phyloP scores from a whole-genome alignment of 2,888 invertebrate species.

The Ethmia dodecea region DNA sequence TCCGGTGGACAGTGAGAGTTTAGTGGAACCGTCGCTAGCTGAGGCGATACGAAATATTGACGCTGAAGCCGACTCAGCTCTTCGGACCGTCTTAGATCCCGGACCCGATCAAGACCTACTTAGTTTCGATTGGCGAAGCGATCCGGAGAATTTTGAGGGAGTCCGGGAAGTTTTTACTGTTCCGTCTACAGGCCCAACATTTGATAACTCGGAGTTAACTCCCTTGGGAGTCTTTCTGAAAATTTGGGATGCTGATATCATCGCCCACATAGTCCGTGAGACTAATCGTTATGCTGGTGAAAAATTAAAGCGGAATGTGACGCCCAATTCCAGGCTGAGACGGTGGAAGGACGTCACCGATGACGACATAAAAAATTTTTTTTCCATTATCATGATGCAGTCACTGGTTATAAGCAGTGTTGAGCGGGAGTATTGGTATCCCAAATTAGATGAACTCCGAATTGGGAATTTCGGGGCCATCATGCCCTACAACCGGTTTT shows the following conservation, averaged over 20 bases:
- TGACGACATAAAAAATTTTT: neutral
- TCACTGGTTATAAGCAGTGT: neutral
- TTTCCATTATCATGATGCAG: neutral
- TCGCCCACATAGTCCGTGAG: constrained; percentile 13
- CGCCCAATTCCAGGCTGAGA: neutral
- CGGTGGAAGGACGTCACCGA: neutral
- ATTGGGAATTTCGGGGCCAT: neutral
- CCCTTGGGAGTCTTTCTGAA: constrained; percentile 3
- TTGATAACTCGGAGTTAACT: neutral
- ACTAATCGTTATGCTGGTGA: constrained; percentile 13
- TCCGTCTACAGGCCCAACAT: neutral
- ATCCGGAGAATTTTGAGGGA: neutral
- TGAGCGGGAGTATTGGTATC: neutral
- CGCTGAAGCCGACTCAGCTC: constrained; percentile 4
- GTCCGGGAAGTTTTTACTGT: neutral
- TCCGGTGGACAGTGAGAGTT: neutral
- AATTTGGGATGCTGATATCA: constrained; percentile 16
- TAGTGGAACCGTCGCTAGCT: neutral
- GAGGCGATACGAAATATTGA: constrained; percentile 3
- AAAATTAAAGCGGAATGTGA: neutral
- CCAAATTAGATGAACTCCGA: neutral
- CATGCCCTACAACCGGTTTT: neutral
- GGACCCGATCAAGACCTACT: constrained; percentile 1
- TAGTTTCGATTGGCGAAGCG: neutral
- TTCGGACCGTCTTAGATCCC: constrained; percentile 3